phyloP scores from a whole-genome alignment of 2,888 invertebrate genomes.

The Stomorhina lunata region DNA sequence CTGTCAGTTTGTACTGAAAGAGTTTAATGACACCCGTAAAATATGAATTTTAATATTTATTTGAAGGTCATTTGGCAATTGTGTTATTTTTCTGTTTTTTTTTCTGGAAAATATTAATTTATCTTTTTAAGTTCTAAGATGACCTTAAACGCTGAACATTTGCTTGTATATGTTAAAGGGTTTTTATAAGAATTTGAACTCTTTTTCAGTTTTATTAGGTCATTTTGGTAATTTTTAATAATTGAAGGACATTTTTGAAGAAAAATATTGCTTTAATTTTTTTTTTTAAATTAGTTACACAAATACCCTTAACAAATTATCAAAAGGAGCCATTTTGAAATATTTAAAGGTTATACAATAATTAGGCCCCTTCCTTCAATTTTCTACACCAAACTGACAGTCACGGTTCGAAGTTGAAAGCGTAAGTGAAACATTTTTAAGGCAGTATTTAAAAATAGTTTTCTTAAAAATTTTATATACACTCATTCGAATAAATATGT shows the following conservation, averaged over 20 bases:
- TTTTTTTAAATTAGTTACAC: background rate
- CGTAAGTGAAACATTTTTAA: no score
- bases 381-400: no score
- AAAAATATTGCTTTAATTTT: background rate
- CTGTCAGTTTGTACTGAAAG: slow-evolving; percentile 5
- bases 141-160: slow-evolving; percentile 14
- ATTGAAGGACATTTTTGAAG: slow-evolving; percentile 35
- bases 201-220: slow-evolving; percentile 39
- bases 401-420: no score
- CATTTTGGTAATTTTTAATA: background rate
- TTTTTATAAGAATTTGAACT: slow-evolving; percentile 18
- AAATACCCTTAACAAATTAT: background rate
- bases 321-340: background rate
- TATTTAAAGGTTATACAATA: background rate
- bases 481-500: no score
- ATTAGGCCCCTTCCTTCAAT: background rate
- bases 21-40: slow-evolving; percentile 67
- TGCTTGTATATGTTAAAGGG: slow-evolving; percentile 9
- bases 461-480: no score
- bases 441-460: no score
- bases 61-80: slow-evolving; percentile 71
- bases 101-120: slow-evolving; percentile 18
- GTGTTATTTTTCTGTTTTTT: background rate
- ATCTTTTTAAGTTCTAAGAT: background rate
- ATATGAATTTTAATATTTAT: slow-evolving; percentile 71